Evolutionary conservation across 1,140 invertebrate genomes (phyloP), one percentile per base, ranked within the genome.

Genomic region (Calliopsis andreniformis): DNA sequence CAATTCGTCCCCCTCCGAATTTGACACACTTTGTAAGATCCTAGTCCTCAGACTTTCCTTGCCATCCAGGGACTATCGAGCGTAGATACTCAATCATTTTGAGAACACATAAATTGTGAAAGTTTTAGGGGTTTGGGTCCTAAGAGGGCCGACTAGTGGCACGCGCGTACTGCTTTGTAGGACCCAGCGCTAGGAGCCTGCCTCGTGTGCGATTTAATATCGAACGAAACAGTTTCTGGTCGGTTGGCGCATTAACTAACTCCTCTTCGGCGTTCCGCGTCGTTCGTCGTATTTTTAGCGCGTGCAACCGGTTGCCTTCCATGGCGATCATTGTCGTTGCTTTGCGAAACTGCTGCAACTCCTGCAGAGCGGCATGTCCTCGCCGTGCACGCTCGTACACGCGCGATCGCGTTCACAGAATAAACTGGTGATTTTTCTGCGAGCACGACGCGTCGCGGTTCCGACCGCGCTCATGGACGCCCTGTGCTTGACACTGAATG

Each of bases 291-390:
- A 91, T 91, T 92, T 92, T 91, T 91, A 91, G 87, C 86, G 83
- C 82, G 83, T 86, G 86, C 90, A 92, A 91, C 91, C 90, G 90
- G 91, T 91, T 91, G 88, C 87, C 83, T 83, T 85, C 76, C 63
- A 82, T 53, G 68, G 88, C 85, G 88, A 91, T 91, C 90, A 91
- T 91, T 91, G 90, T 92, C 90, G 89, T 90, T 85, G 89, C 87
- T 90, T 90, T 88, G 88, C 89, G 83, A 90, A 89, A 90, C 87
- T 84, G 77, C 73, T 42, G 80, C 85, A 78, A 88, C 86, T 86
- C 84, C 82, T 82, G 82, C 77, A 69, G 78, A 58, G 87, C 64
- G n/a, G 53, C 69, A 43, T 59, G 61, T 71, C 67, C 64, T 66
- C 81, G 69, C 32, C 66, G 63, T 51, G 49, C 39, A 59, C 4